Evolutionary conservation across 2,888 invertebrate genomes (phyloP).

Genomic region (Amphipyra tragopoginis): DNA sequence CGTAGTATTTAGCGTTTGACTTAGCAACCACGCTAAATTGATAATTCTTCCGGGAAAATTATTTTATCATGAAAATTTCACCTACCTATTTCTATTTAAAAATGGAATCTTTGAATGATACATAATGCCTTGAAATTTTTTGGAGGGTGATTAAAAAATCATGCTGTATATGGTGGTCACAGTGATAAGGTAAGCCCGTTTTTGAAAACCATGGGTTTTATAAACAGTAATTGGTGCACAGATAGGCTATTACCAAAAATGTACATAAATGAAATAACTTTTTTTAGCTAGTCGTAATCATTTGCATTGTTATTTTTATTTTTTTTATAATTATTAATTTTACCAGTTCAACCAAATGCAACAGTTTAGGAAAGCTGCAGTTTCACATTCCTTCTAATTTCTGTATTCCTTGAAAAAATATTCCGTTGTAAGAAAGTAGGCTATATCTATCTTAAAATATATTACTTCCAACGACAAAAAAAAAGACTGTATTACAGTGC

Average conservation of each 20-base stretch:
- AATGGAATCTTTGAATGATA: no score
- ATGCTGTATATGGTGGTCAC: slow-evolving; percentile 26
- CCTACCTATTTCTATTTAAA: no score
- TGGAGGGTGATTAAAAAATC: no score
- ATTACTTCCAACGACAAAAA: slow-evolving; percentile 43
- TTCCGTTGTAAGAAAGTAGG: slow-evolving; percentile 23
- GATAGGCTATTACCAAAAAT: slow-evolving; percentile 77
- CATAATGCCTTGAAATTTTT: no score
- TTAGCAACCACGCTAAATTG: no score
- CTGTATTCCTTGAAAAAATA: slow-evolving; percentile 18
- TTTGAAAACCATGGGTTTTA: slow-evolving; percentile 15
- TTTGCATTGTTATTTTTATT: slow-evolving; percentile 54
- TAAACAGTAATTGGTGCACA: slow-evolving; percentile 44
- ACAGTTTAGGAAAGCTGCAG: slow-evolving; percentile 33
- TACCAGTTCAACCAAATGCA: slow-evolving; percentile 49
- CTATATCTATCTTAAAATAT: slow-evolving; percentile 1
- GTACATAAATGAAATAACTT: slow-evolving; percentile 74
- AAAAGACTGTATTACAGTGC: slow-evolving; percentile 59
- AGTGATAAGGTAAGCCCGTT: slow-evolving; percentile 11
- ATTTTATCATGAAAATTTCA: no score
- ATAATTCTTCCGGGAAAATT: no score
- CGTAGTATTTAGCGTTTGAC: no score
- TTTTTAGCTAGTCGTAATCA: slow-evolving; percentile 75
- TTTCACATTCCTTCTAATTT: slow-evolving; percentile 62
- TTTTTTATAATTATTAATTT: slow-evolving; percentile 51